Conservation (phyloP, 2,797 vertebrate species). For the Hippocampus kuda region DNA sequence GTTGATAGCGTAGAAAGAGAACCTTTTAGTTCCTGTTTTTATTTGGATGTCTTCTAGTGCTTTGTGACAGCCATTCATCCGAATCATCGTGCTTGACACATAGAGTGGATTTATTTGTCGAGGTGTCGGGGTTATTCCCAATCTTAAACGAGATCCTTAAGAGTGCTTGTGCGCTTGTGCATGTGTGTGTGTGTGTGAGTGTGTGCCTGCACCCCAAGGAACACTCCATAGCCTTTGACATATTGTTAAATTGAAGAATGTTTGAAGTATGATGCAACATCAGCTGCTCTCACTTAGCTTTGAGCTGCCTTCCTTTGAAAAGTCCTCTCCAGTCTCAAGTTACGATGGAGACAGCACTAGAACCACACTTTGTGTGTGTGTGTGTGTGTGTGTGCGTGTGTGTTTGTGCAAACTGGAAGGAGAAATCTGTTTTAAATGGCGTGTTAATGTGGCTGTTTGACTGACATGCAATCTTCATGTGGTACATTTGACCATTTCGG, state of each 20-base stretch:
- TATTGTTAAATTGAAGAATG: slow-evolving; percentile 83
- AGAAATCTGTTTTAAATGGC: slow-evolving; percentile 24
- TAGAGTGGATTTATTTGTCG: slow-evolving; percentile 19
- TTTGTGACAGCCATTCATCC: slow-evolving; percentile 7
- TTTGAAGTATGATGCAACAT: slow-evolving; percentile 84
- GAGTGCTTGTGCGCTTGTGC: slow-evolving; percentile 12
- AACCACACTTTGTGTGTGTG: slow-evolving; percentile 7
- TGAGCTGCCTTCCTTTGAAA: slow-evolving; percentile 78
- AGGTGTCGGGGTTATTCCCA: slow-evolving; percentile 49
- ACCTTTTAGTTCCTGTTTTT: slow-evolving; percentile 10
- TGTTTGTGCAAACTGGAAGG: slow-evolving; percentile 23
- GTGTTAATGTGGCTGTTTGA: slow-evolving; percentile 27
- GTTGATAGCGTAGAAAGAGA: slow-evolving; percentile 25
- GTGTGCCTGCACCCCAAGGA: slow-evolving; percentile 24
- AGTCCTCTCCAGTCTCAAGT: slow-evolving; percentile 74
- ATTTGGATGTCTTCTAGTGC: slow-evolving; percentile 18
- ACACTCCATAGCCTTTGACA: slow-evolving; percentile 72
- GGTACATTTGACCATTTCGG: neutral
- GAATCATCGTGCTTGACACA: slow-evolving; percentile 12
- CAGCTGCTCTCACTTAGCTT: slow-evolving; percentile 83
- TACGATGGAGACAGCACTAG: slow-evolving; percentile 56
- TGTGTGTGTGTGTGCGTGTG: slow-evolving; percentile 14
- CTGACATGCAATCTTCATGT: slow-evolving; percentile 14
- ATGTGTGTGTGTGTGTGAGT: slow-evolving; percentile 11
- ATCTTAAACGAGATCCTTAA: slow-evolving; percentile 41